Conservation (phyloP, 2,797 vertebrate genomes). For the Galago senegalensis region DNA sequence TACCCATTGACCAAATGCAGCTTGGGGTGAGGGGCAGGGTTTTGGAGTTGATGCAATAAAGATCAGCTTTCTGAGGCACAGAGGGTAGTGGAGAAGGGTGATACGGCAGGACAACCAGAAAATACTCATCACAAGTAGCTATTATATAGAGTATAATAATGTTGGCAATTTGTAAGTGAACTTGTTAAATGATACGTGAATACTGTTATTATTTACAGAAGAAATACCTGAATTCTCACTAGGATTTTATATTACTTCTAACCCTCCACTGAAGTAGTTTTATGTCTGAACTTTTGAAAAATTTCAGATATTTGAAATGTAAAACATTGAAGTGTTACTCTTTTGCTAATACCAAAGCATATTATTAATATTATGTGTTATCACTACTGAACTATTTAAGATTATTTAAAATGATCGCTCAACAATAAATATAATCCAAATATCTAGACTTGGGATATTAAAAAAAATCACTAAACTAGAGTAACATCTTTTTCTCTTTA, state of each 20-base stretch:
- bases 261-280: neutral
- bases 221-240: neutral
- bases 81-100: neutral
- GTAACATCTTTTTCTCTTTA: conserved; percentile 43
- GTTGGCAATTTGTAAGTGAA: conserved; percentile 48
- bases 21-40: neutral
- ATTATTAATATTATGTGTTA: conserved; percentile 47
- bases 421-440: conserved; percentile 1
- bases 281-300: neutral
- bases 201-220: conserved; percentile 24
- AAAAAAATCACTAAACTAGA: conserved; percentile 44
- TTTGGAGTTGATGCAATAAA: conserved; percentile 25
- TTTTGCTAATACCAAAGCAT: conserved; percentile 52
- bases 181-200: conserved; percentile 38
- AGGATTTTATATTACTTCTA: neutral
- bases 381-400: conserved; percentile 14
- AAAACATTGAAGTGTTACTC: conserved; percentile 4
- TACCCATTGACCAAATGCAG: neutral
- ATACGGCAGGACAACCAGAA: conserved; percentile 2
- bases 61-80: neutral
- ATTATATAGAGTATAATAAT: neutral
- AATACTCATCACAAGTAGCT: neutral
- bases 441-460: neutral
- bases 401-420: conserved; percentile 47
- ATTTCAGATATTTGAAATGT: conserved; percentile 55